phyloP scores from a whole-genome alignment of 2,888 invertebrate genomes.

The Fragum whitleyi region DNA sequence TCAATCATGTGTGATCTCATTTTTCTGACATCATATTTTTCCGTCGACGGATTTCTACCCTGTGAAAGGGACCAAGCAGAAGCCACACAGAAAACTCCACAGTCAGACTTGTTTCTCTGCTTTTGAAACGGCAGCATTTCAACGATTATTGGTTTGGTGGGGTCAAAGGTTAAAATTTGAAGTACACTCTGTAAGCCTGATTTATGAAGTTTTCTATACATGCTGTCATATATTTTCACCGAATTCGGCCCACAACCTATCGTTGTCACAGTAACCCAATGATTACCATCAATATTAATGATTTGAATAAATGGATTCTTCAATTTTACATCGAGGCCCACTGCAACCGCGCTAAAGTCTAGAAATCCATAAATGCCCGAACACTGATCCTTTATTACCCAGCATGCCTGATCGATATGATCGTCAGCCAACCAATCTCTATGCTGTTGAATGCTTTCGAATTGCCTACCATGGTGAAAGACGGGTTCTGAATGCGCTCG shows the following conservation, averaged over 20 bases:
- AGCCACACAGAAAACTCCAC: slow-evolving; percentile 68
- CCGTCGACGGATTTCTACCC: slow-evolving; percentile 59
- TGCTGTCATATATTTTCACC: slow-evolving; percentile 62
- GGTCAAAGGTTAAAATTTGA: slow-evolving; percentile 18
- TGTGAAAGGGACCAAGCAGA: slow-evolving; percentile 54
- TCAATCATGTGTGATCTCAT: slow-evolving; percentile 53
- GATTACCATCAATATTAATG: slow-evolving; percentile 54
- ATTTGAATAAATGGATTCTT: slow-evolving; percentile 59
- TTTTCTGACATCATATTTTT: slow-evolving; percentile 45
- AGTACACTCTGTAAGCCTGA: slow-evolving; percentile 32
- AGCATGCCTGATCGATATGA: slow-evolving; percentile 58
- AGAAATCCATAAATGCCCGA: slow-evolving; percentile 57
- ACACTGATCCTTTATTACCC: slow-evolving; percentile 42
- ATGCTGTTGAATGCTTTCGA: slow-evolving; percentile 22
- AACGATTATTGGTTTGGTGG: slow-evolving; percentile 27
- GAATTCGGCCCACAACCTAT: slow-evolving; percentile 41
- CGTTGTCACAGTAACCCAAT: slow-evolving; percentile 64
- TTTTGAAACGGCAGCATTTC: slow-evolving; percentile 63
- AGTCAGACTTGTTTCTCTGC: slow-evolving; percentile 58
- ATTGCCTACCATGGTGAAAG: background rate
- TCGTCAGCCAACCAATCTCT: slow-evolving; percentile 58
- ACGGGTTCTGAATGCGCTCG: background rate
- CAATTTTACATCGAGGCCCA: slow-evolving; percentile 29
- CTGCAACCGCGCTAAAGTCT: slow-evolving; percentile 54
- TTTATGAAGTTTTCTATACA: slow-evolving; percentile 42